A percentile compares a stretch with the other conserved stretches of the same genome.
phyloP scores from a whole-genome alignment of 2,888 invertebrate genomes.

The Caenorhabditis virilis region DNA sequence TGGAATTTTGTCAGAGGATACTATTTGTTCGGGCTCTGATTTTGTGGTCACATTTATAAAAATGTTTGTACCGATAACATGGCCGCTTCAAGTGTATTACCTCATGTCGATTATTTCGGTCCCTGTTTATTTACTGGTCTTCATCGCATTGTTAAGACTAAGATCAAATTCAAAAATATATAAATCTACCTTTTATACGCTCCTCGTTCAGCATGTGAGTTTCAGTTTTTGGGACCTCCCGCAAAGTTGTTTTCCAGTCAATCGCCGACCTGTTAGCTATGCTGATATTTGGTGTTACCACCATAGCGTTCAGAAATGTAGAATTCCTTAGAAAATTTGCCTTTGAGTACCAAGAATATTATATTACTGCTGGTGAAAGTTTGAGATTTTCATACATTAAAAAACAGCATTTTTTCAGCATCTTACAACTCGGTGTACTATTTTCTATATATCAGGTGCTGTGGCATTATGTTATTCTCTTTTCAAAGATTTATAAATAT shows the following conservation, averaged over 20 bases:
- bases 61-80: too few relatives aligned
- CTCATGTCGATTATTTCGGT: too few relatives aligned
- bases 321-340: neutral
- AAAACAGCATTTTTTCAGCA: neutral
- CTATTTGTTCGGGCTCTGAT: too few relatives aligned
- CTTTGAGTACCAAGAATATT: neutral
- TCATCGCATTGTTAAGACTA: too few relatives aligned
- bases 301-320: neutral
- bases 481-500: constrained; percentile 25
- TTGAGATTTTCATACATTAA: neutral
- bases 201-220: neutral
- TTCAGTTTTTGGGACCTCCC: neutral
- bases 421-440: constrained; percentile 24
- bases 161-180: too few relatives aligned
- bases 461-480: constrained; percentile 27
- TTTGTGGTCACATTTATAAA: too few relatives aligned
- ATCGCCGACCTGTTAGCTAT: neutral
- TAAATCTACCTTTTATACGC: neutral
- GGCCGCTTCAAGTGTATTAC: too few relatives aligned
- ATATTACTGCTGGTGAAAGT: neutral
- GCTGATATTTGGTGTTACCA: neutral
- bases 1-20: too few relatives aligned
- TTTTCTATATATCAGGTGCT: constrained; percentile 23
- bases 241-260: neutral
- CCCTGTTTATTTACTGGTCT: too few relatives aligned